These are phyloP conservation scores for Clarias platycephalus DNA, from an alignment of 2,797 vertebrate species.

Conservation along the genomic window DNA sequence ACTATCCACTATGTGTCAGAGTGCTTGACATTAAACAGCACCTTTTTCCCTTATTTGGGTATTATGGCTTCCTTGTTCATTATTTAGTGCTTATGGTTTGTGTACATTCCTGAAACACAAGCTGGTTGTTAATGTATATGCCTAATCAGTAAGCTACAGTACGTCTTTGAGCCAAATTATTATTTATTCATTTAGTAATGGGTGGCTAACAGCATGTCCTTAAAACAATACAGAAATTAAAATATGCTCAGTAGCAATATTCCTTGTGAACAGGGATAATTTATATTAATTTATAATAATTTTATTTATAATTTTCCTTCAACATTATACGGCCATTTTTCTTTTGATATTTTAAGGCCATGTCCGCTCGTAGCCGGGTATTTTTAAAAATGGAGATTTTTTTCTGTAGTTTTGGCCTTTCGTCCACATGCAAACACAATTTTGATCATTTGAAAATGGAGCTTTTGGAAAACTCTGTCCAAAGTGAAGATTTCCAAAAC, in stretches of 20 bases:
- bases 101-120: background rate
- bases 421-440: too few relatives aligned
- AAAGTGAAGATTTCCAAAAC: too few relatives aligned
- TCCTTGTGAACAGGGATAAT: too few relatives aligned
- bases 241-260: background rate
- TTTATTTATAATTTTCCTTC: slow-evolving; percentile 9
- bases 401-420: too few relatives aligned
- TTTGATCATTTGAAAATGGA: too few relatives aligned
- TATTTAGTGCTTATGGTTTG: background rate
- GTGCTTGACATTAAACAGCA: too few relatives aligned
- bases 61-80: background rate
- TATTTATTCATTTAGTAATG: slow-evolving; percentile 45
- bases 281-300: too few relatives aligned
- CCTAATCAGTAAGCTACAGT: background rate
- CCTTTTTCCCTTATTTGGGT: background rate
- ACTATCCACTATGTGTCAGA: background rate
- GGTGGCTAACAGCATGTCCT: slow-evolving; percentile 9
- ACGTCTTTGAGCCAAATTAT: background rate
- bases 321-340: slow-evolving; percentile 3
- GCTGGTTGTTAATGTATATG: background rate
- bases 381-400: too few relatives aligned
- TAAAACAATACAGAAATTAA: background rate
- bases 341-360: background rate
- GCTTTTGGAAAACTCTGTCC: too few relatives aligned
- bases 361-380: too few relatives aligned